Conservation (phyloP, 2,888 invertebrate species). For the Oscheius sp. region DNA sequence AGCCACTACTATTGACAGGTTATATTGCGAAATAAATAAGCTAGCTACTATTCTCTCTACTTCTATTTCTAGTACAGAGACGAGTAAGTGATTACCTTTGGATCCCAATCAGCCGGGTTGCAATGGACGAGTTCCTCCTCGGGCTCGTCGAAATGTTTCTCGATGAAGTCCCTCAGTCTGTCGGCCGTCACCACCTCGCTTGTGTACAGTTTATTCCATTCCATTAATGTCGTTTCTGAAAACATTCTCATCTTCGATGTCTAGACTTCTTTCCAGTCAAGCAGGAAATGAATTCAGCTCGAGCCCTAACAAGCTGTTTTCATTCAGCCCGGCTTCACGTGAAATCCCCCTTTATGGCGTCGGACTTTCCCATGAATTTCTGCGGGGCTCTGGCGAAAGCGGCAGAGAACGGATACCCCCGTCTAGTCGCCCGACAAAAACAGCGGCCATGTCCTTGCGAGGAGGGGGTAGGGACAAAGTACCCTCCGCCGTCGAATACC, state of each 20-base stretch:
- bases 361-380: constrained; percentile 4
- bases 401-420: background rate
- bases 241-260: background rate
- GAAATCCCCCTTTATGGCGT: constrained; percentile 10
- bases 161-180: constrained; percentile 53
- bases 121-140: constrained; percentile 66
- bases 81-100: constrained; percentile 36
- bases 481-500: too few species aligned
- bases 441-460: too few species aligned
- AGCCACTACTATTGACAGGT: constrained; percentile 14
- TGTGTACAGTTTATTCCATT: constrained; percentile 54
- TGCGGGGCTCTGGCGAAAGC: background rate
- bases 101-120: constrained; percentile 60
- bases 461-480: too few species aligned
- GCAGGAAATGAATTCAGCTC: constrained; percentile 1
- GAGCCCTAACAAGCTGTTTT: background rate
- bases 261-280: background rate
- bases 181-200: constrained; percentile 45
- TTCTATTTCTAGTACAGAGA: background rate
- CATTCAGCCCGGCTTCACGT: constrained; percentile 14
- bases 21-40: constrained; percentile 5
- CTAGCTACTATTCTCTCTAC: background rate
- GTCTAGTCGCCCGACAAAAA: too few species aligned
- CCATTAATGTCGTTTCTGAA: constrained; percentile 53
- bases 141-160: constrained; percentile 66